Base-by-base conservation (phyloP, 2,113 vertebrate species). In the Theristicus caerulescens region DNA sequence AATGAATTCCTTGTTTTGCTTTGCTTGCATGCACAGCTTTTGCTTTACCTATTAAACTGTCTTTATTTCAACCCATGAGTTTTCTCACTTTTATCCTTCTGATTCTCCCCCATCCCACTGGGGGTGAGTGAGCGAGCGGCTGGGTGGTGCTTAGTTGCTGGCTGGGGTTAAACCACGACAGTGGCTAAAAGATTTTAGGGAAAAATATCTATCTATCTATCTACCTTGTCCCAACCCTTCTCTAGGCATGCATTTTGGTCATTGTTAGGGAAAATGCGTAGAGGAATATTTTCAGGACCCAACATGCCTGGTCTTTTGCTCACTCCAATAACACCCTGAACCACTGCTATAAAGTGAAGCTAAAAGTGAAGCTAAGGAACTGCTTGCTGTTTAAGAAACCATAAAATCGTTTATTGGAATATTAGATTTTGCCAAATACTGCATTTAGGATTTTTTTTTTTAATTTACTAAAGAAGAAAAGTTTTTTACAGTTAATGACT, bases 261-360 rank as follows among this genome's bases (percentile, higher is more conserved):
- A 64, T 3, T 9, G 5, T 34, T 57, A 66, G 3, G 2, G 3
- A 57, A 20, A 78, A 57, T 0, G 1, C 13, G 24, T 0, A 55
- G n/a, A 79, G 13, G 10, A 86, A 42, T 80, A 49, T 55, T 69
- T 86, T 34, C 4, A 27, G n/a, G 32, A 91, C 11, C 3, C 26
- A 73, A 2, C 1, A 5, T 29, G 1, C 4, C 69, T 44, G 11
- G 12, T 90, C 36, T 85, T 78, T 74, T 47, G 10, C 5, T 94
- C 7, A 16, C 15, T 83, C 12, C 29, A 80, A 3, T 27, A 67
- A 44, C 27, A 59, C 40, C 1, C 1, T 46, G 26, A 84, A 52
- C 4, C 7, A 27, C 12, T 74, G 16, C 12, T 47, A 29, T 26
- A 51, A 64, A 80, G 26, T 25, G 13, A 86, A 86, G 6, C 3